phyloP scores from a whole-genome alignment of 2,888 invertebrate species.

The Platynereis dumerilii region DNA sequence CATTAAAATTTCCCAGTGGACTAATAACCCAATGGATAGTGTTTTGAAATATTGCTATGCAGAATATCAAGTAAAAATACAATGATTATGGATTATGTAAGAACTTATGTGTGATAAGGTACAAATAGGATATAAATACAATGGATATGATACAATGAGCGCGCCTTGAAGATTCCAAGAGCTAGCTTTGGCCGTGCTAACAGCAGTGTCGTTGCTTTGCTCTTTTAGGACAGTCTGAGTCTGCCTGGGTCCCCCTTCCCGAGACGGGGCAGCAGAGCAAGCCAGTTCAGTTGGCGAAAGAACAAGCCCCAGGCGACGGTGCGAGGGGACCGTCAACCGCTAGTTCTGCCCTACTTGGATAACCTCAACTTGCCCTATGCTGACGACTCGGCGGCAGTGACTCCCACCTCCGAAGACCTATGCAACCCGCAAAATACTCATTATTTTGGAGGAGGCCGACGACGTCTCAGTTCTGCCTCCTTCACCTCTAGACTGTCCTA shows the following conservation, averaged over 20 bases:
- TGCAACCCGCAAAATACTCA: conserved; percentile 49
- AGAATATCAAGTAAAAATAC: too few relatives aligned
- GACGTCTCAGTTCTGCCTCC: conserved; percentile 27
- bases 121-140: too few relatives aligned
- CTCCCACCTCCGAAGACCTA: conserved; percentile 93
- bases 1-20: too few relatives aligned
- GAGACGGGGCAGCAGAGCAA: conserved; percentile 76
- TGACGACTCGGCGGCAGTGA: conserved; percentile 96
- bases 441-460: conserved; percentile 69
- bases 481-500: conserved; percentile 24
- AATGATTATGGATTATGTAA: too few relatives aligned
- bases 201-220: too few relatives aligned
- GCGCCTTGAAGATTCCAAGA: too few relatives aligned
- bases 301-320: conserved; percentile 24
- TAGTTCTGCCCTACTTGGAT: conserved; percentile 89
- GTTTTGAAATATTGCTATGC: too few relatives aligned
- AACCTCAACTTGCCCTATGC: conserved; percentile 81
- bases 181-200: too few relatives aligned
- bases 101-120: too few relatives aligned
- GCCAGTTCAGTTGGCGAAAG: conserved; percentile 69
- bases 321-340: conserved; percentile 84
- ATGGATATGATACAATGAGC: too few relatives aligned
- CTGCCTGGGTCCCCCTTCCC: conserved; percentile 96
- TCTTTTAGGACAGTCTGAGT: conserved; percentile 87
- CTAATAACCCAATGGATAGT: too few relatives aligned